phyloP scores from a whole-genome alignment of 2,888 invertebrate genomes.

The Lucinisca nassula region DNA sequence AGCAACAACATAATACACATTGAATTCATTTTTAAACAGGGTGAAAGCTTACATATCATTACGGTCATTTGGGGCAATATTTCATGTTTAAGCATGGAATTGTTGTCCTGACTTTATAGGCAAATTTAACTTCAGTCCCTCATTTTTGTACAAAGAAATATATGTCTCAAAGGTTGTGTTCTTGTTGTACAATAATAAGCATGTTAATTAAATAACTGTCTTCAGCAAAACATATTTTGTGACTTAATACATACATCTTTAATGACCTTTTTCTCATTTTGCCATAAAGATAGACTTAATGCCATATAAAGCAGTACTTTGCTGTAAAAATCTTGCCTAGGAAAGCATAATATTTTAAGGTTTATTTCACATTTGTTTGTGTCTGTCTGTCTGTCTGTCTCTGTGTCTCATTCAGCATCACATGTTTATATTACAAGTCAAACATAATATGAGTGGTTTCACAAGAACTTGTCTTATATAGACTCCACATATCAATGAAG shows the following conservation, averaged over 20 bases:
- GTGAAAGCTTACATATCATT: not conserved
- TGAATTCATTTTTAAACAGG: too few species aligned
- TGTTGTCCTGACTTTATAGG: too few species aligned
- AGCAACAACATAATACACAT: too few species aligned
- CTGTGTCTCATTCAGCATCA: too few species aligned
- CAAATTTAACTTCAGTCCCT: not conserved
- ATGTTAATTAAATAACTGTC: not conserved
- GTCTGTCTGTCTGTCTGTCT: not conserved
- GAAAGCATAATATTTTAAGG: conserved; percentile 7
- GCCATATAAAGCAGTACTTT: not conserved
- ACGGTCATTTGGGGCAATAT: too few species aligned
- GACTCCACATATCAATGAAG: too few species aligned
- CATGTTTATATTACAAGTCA: too few species aligned
- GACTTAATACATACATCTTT: too few species aligned
- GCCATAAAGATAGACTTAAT: not conserved
- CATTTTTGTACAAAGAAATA: not conserved
- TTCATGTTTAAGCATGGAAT: too few species aligned
- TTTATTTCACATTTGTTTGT: not conserved
- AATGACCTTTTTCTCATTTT: not conserved
- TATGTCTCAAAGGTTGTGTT: conserved; percentile 16
- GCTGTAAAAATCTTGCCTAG: not conserved
- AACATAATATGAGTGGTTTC: too few species aligned
- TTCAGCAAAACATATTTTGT: not conserved
- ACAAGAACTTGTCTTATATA: too few species aligned
- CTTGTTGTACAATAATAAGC: not conserved